These are phyloP conservation scores for Polypterus senegalus DNA, from an alignment of 2,113 vertebrate species.

Conservation along the genomic window DNA sequence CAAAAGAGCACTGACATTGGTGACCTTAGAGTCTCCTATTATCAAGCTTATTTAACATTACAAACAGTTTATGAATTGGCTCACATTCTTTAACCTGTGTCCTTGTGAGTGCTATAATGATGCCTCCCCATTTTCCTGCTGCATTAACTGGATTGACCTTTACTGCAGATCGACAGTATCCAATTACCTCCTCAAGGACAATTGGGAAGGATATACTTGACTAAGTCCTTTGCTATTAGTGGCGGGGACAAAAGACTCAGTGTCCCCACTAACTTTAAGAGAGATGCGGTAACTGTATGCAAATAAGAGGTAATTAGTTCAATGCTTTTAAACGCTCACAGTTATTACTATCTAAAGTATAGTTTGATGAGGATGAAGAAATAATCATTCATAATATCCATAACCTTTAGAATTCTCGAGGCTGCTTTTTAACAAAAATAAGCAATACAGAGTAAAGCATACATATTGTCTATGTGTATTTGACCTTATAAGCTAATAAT, in stretches of 20 bases:
- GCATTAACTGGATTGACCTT: slow-evolving; percentile 41
- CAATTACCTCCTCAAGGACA: slow-evolving; percentile 46
- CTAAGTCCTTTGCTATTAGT: slow-evolving; percentile 27
- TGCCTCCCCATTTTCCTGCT: slow-evolving; percentile 19
- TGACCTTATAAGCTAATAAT: no score
- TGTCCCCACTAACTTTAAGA: no score
- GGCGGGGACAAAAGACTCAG: slow-evolving; percentile 14
- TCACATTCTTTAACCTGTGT: slow-evolving; percentile 7
- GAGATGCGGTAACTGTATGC: no score
- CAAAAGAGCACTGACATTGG: background rate
- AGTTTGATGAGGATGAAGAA: no score
- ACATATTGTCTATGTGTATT: no score
- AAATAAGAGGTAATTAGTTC: no score
- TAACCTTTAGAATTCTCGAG: no score
- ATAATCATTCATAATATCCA: no score
- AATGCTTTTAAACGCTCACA: no score
- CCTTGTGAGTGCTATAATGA: slow-evolving; percentile 10
- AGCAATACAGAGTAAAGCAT: no score
- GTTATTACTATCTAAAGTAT: no score
- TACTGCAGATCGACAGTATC: slow-evolving; percentile 29
- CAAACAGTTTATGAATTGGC: background rate
- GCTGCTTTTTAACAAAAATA: no score
- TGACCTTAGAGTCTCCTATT: background rate
- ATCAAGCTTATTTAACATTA: slow-evolving; percentile 2
- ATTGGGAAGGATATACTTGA: slow-evolving; percentile 32